Conservation (phyloP, 2,797 vertebrate genomes). For the Sebastes itinus region DNA sequence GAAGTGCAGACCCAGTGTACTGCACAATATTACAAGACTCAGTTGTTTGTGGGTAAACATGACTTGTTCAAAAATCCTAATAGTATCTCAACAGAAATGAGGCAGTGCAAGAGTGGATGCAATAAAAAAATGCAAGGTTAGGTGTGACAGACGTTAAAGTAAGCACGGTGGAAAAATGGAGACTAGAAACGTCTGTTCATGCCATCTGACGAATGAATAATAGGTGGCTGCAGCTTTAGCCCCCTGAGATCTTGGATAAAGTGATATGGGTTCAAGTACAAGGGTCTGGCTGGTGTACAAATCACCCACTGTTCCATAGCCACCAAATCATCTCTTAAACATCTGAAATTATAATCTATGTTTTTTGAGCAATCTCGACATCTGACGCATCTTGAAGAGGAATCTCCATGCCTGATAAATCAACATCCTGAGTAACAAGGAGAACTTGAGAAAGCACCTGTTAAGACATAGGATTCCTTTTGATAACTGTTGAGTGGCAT, state of each 20-base stretch:
- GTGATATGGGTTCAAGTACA: slow-evolving; percentile 6
- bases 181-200: background rate
- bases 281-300: slow-evolving; percentile 1
- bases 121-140: background rate
- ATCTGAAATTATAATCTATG: slow-evolving; percentile 36
- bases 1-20: background rate
- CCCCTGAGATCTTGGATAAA: background rate
- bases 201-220: slow-evolving; percentile 8
- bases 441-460: slow-evolving; percentile 35
- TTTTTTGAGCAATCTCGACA: background rate
- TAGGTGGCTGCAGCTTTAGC: background rate
- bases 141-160: background rate
- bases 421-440: slow-evolving; percentile 1
- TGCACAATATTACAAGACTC: background rate
- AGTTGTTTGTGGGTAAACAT: background rate
- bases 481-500: slow-evolving; percentile 4
- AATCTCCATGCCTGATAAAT: slow-evolving; percentile 32
- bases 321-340: slow-evolving; percentile 27
- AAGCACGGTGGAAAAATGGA: background rate
- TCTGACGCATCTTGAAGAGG: background rate
- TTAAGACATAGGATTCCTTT: slow-evolving; percentile 12
- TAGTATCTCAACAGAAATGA: background rate
- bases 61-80: background rate
- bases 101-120: background rate
- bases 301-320: slow-evolving; percentile 18